A percentile compares a stretch with the other conserved stretches of the same genome.
Conservation (phyloP, 1,140 invertebrate genomes). For the Berghia stephanieae region DNA sequence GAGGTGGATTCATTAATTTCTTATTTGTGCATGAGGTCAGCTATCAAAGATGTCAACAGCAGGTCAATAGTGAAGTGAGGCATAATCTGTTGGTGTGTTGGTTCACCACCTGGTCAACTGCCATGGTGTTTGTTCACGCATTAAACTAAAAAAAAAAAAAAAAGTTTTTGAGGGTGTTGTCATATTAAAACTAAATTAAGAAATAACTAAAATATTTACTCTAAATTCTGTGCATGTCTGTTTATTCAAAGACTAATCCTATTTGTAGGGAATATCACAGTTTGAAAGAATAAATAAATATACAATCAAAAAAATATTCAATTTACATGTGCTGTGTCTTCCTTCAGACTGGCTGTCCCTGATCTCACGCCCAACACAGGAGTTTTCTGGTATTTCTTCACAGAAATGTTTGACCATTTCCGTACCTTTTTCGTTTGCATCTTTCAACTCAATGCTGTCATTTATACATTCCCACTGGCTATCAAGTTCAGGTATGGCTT, state of each 20-base stretch:
- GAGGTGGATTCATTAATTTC: no score
- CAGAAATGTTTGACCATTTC: constrained; percentile 99
- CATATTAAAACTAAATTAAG: no score
- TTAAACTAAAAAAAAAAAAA: no score
- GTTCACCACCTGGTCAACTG: no score
- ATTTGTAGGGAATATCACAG: not conserved
- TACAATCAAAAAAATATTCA: no score
- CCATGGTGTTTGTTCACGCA: no score
- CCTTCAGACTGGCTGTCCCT: constrained; percentile 75
- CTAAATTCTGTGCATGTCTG: not conserved
- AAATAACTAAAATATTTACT: no score
- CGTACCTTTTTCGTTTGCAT: constrained; percentile 92
- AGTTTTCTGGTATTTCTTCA: constrained; percentile 99
- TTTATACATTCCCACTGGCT: constrained; percentile 90
- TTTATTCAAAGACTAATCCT: not conserved
- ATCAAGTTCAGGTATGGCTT: constrained; percentile 80
- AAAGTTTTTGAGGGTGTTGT: no score
- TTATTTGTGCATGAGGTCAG: no score
- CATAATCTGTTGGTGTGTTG: no score
- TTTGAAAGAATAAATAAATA: not conserved
- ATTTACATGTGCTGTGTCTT: constrained; percentile 3
- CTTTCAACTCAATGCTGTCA: constrained; percentile 95
- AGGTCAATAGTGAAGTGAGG: no score
- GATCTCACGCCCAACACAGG: constrained; percentile 97
- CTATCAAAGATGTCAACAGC: no score